Conservation (phyloP, 2,888 invertebrate species). For the Phytoseiulus persimilis region DNA sequence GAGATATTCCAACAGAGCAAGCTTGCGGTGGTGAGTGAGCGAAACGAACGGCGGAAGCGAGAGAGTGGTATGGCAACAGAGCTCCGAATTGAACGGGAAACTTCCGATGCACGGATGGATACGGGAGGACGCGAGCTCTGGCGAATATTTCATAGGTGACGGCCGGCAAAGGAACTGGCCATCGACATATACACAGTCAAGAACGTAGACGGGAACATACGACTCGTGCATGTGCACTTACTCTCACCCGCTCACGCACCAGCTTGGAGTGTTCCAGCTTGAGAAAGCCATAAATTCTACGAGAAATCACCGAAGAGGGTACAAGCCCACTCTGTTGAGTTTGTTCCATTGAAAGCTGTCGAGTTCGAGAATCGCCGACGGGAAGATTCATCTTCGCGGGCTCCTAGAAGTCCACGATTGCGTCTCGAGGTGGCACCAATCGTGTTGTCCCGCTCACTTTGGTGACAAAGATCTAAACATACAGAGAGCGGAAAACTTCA, state of each 20-base stretch:
- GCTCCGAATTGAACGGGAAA: background rate
- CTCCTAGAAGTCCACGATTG: too few species aligned
- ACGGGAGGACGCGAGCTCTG: background rate
- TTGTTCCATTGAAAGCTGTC: too few species aligned
- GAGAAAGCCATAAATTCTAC: too few species aligned
- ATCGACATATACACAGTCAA: background rate
- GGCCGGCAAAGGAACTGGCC: background rate
- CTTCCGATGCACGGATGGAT: background rate
- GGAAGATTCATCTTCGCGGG: too few species aligned
- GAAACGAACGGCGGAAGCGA: background rate
- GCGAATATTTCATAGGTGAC: background rate
- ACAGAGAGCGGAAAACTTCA: background rate
- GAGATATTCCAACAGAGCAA: conserved; percentile 5
- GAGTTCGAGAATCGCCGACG: too few species aligned
- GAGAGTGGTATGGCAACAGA: background rate
- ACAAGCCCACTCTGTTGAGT: too few species aligned
- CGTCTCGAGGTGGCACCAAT: too few species aligned
- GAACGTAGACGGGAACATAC: background rate
- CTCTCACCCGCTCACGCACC: background rate
- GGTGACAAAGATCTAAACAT: background rate
- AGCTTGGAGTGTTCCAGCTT: background rate
- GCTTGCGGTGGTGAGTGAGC: background rate
- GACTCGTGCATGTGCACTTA: background rate
- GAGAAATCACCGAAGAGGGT: too few species aligned
- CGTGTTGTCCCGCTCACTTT: background rate